Base-by-base conservation (phyloP, 1,140 invertebrate species). In the Procambarus clarkii region DNA sequence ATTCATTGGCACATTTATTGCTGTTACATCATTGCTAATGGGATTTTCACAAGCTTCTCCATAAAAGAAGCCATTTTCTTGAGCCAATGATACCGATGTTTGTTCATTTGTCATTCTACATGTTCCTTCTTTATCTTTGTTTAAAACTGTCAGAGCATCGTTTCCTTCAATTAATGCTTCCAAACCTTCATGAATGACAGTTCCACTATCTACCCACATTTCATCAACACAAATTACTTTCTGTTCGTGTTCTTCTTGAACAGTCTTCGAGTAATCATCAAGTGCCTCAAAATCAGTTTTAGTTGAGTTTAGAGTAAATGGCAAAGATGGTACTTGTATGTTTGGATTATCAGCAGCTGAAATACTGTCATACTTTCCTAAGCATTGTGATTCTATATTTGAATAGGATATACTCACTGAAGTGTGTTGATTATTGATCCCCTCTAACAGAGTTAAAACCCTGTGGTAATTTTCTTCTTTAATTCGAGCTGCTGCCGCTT, bases 161-260 rank as follows among this genome's bases (percentile, higher is more conserved):
- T 78, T 84, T 24, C 88, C 81, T 76, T 90, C 64, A 21, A 81
- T 90, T n/a, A 83, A 18, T 74, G 69, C 81, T 44, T 83, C n/a
- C 44, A 90, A 81, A 60, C 44, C 88, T 58, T 54, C 45, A 3
- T 84, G 18, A 24, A 83, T 48, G 64, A 58, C 44, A 54, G 76
- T 15, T n/a, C 21, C 44, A 18, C 9, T 34, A 45, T 24, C n/a
- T 45, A 34, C 48, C 81, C 64, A 84, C 21, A 46, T 46, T 24
- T 64, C 24, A 83, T 90, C 58, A 48, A 45, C 34, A 11, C 45
- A 44, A 48, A 45, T 69, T 81, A 34, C 78, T 80, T 50, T 80
- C 78, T 80, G 50, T 18, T 34, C 44, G 21, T 13, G 50, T 48
- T 71, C 80, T 45, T 77, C 50, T 44, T 46, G 45, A 34, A 74